Percentiles rank a stretch among this genome's conserved stretches.
phyloP scores from a whole-genome alignment of 2,113 vertebrate genomes.

The Cichladusa arquata region DNA sequence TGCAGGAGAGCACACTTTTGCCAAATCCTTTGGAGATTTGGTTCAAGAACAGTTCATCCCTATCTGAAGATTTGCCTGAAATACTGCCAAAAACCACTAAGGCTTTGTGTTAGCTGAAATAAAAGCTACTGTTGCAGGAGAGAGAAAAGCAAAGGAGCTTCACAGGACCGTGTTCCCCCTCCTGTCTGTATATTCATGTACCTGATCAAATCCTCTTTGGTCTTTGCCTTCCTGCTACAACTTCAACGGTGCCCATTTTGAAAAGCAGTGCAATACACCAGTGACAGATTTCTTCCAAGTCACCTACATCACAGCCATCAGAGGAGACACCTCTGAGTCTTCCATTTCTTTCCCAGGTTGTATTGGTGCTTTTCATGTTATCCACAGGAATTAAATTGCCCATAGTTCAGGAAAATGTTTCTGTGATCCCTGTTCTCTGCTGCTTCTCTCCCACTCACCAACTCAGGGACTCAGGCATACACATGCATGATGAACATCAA shows the following conservation, averaged over 20 bases:
- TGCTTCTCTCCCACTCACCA: neutral
- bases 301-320: neutral
- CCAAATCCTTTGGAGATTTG: slow-evolving; percentile 15
- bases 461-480: neutral
- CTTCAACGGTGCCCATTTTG: neutral
- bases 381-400: neutral
- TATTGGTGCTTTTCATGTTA: neutral
- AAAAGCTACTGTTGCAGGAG: neutral
- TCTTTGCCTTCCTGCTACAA: neutral
- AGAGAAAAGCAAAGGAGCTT: slow-evolving; percentile 2
- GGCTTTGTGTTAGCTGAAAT: neutral
- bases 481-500: neutral
- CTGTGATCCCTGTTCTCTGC: neutral
- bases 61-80: slow-evolving; percentile 19
- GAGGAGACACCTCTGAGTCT: neutral
- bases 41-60: slow-evolving; percentile 49
- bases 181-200: neutral
- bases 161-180: neutral
- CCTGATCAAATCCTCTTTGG: slow-evolving; percentile 19
- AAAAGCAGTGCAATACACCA: neutral
- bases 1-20: neutral
- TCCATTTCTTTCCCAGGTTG: neutral
- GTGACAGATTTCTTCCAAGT: neutral
- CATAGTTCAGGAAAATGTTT: neutral
- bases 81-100: neutral